Base-by-base conservation (phyloP, 2,797 vertebrate genomes). In the Anabacerthia variegaticeps region DNA sequence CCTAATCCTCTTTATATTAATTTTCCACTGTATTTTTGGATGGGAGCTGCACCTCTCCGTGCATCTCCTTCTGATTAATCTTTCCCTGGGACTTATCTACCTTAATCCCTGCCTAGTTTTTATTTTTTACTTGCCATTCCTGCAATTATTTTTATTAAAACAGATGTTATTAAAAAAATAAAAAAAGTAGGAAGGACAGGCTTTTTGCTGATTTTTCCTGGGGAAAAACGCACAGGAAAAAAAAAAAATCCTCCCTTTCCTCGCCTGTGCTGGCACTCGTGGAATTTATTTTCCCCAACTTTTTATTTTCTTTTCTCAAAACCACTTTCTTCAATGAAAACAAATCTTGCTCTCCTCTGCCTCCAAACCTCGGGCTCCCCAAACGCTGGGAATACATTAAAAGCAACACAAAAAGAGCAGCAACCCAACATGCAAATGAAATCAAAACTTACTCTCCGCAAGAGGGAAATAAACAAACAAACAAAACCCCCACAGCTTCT, bases 381-480 rank as follows among this genome's bases (percentile, higher is more conserved):
- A 32, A 81, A 85, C 13, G 7, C 78, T 78, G 76, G 55, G 95
- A 93, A 93, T 80, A 81, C 41, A 89, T 93, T 83, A 91, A 93
- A 85, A 4, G 17, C 61, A 77, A 15, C 37, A 96, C 91, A 95
- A 93, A 92, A 92, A 94, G 87, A 94, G 69, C 92, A 94, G 55
- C 82, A 93, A 81, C 76, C 66, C 92, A 81, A 96, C 85, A 84
- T 85, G 92, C 92, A 94, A 96, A 94, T 93, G 39, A 92, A 93
- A 89, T 89, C 48, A 89, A 93, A 93, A 75, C 79, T 78, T 8
- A 4, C 24, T 59, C 65, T 52, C 87, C 19, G 1, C 87, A 66
- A 96, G 82, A 76, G 69, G 75, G 69, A 89, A 95, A 95, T 88
- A 97, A 97, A 96, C 89, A 97, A 96, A 92, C 87, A 96, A 96